phyloP scores from a whole-genome alignment of 2,888 invertebrate genomes.

The Lasioglossum marginatum region DNA sequence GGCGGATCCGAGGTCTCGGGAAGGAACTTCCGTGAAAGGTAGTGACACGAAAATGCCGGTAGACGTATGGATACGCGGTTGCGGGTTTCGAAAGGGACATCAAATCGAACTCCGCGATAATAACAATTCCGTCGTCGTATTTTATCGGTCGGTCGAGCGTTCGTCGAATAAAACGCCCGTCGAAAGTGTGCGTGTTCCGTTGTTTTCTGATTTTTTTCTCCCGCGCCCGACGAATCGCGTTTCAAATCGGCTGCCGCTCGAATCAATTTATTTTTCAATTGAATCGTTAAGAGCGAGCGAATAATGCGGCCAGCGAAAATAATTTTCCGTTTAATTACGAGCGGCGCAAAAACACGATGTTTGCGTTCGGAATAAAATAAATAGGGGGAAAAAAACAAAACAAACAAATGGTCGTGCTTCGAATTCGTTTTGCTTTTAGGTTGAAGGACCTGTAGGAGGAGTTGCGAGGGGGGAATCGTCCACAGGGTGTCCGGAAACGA shows the following conservation, averaged over 20 bases:
- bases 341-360: conserved; percentile 33
- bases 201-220: conserved; percentile 1
- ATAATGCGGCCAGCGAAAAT: conserved; percentile 39
- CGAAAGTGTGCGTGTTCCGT: neutral
- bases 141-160: neutral
- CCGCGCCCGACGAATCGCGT: conserved; percentile 12
- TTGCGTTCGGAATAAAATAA: conserved; percentile 28
- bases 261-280: conserved; percentile 58
- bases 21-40: conserved; percentile 27
- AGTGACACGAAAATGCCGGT: conserved; percentile 44
- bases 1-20: conserved; percentile 30
- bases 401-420: neutral
- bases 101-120: conserved; percentile 51
- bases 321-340: conserved; percentile 56
- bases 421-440: conserved; percentile 36
- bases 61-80: conserved; percentile 55
- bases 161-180: conserved; percentile 1
- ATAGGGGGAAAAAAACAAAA: neutral
- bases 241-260: conserved; percentile 43
- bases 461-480: neutral
- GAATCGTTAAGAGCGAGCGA: conserved; percentile 25
- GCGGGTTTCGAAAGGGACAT: conserved; percentile 52
- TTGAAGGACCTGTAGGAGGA: conserved; percentile 9
- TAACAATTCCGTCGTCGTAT: conserved; percentile 43
- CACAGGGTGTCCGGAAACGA: neutral